Evolutionary conservation across 1,140 invertebrate genomes (phyloP).

Genomic region (Penaeus japonicus): DNA sequence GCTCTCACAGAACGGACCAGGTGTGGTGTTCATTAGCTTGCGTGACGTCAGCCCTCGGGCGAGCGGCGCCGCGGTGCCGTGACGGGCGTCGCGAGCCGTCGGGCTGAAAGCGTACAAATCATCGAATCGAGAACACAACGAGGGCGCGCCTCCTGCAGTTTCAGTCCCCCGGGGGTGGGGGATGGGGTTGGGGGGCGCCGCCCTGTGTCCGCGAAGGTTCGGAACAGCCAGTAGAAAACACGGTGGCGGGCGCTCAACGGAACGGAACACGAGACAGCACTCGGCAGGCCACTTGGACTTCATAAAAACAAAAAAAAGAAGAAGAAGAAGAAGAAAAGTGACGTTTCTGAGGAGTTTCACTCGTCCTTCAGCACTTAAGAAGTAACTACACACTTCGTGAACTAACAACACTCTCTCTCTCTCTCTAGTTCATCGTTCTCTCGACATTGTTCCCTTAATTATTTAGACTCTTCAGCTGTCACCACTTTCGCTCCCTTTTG

Average conservation of each 20-base stretch:
- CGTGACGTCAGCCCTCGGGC: no score
- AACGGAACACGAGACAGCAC: not conserved
- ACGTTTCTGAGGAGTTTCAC: not conserved
- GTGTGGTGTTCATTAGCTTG: no score
- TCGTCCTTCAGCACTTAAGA: not conserved
- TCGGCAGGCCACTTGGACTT: not conserved
- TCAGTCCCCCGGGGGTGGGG: not conserved
- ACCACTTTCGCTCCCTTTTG: no score
- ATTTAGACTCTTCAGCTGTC: conserved; percentile 19
- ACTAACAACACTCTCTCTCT: no score
- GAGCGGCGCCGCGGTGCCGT: no score
- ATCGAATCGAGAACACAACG: conserved; percentile 6
- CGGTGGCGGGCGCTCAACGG: not conserved
- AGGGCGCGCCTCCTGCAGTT: not conserved
- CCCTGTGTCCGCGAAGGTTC: not conserved
- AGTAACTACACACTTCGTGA: conserved; percentile 20
- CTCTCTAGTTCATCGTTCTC: no score
- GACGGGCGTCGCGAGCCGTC: no score
- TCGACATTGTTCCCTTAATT: not conserved
- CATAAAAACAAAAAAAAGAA: not conserved
- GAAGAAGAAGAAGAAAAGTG: not conserved
- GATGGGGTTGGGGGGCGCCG: not conserved
- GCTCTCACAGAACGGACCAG: not conserved
- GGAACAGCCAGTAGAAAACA: not conserved
- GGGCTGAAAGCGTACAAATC: not conserved